Evolutionary conservation across 2,888 invertebrate species (phyloP).

Genomic region (Patella caerulea): DNA sequence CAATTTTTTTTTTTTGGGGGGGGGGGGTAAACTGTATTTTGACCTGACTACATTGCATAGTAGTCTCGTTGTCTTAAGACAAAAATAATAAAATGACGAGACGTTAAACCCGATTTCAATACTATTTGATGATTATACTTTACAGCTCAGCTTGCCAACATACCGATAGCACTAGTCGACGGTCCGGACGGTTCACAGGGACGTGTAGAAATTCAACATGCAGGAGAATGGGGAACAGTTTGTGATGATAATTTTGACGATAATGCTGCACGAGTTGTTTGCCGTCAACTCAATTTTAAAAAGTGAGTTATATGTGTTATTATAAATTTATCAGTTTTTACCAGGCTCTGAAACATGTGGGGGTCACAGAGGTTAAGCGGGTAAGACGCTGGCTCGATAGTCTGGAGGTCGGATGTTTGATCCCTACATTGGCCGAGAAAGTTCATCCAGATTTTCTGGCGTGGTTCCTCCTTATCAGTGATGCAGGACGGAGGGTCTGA

Average conservation of each 20-base stretch:
- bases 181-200: constrained; percentile 45
- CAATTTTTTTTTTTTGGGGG: no score
- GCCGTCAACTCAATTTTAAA: constrained; percentile 45
- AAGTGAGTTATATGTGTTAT: constrained; percentile 30
- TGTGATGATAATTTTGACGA: constrained; percentile 53
- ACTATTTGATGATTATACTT: constrained; percentile 15
- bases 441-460: no score
- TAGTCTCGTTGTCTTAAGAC: neutral
- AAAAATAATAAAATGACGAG: neutral
- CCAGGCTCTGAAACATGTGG: no score
- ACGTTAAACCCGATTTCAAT: constrained; percentile 1
- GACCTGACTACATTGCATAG: neutral
- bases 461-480: no score
- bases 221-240: constrained; percentile 49
- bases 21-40: neutral
- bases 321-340: no score
- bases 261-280: constrained; percentile 42
- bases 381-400: no score
- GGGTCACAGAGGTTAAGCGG: no score
- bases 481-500: no score
- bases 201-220: constrained; percentile 48
- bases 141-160: constrained; percentile 16
- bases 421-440: no score
- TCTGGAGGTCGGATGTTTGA: no score
- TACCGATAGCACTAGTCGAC: constrained; percentile 42